A percentile compares a stretch with the other conserved stretches of the same genome.
phyloP scores from a whole-genome alignment of 1,140 invertebrate species.

The Colletes gigas region DNA sequence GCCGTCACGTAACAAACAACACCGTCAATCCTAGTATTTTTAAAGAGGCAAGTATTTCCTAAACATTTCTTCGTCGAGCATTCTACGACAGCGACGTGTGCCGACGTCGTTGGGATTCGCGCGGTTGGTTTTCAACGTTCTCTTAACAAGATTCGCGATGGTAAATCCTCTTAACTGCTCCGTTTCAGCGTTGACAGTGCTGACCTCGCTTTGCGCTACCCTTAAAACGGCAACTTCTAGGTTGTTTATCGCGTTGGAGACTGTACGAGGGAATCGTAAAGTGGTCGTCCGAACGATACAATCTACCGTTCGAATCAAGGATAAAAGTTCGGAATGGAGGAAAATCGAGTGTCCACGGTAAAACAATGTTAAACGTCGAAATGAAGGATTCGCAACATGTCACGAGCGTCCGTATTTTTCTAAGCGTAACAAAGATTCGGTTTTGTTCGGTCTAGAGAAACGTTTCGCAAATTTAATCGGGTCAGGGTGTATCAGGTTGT shows the following conservation, averaged over 20 bases:
- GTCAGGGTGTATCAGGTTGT: conserved; percentile 53
- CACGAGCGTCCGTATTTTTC: no score
- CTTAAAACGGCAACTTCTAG: background rate
- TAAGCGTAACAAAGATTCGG: no score
- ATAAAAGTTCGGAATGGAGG: no score
- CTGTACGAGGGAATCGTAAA: conserved; percentile 2
- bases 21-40: no score
- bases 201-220: conserved; percentile 68
- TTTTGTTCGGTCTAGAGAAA: background rate
- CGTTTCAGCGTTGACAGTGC: conserved; percentile 58
- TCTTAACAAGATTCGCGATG: conserved; percentile 74
- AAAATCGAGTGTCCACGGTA: background rate
- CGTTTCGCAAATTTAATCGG: conserved; percentile 34
- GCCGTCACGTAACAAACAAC: no score
- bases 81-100: background rate
- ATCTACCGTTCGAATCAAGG: background rate
- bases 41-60: conserved; percentile 7
- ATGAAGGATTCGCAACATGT: background rate
- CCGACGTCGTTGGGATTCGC: conserved; percentile 74
- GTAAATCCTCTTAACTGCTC: conserved; percentile 74
- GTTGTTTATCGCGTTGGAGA: background rate
- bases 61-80: conserved; percentile 19
- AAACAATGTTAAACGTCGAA: background rate
- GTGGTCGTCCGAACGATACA: conserved; percentile 32
- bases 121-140: conserved; percentile 72